Evolutionary conservation across 92 coral and sea anemone genomes (phyloP).

Genomic region (Palythoa caribaeorum): DNA sequence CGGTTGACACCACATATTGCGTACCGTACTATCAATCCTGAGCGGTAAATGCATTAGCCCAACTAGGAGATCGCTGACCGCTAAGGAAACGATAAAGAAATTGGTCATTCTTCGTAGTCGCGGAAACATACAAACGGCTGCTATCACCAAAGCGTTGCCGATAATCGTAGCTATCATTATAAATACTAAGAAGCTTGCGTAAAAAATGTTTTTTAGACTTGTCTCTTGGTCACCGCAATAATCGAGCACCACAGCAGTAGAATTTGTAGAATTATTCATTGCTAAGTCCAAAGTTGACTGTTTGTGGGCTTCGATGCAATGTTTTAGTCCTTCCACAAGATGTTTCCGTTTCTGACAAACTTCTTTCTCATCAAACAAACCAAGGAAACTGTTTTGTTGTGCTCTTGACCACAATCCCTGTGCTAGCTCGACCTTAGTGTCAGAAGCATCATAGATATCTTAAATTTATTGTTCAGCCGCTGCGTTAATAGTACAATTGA

Average conservation of each 20-base stretch:
- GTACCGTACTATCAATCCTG: slow-evolving; percentile 77
- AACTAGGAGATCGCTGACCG: slow-evolving; percentile 88
- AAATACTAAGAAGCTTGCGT: slow-evolving; percentile 79
- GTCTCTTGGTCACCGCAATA: slow-evolving; percentile 19
- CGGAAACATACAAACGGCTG: slow-evolving; percentile 81
- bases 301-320: background rate
- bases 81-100: slow-evolving; percentile 92
- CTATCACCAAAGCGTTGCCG: slow-evolving; percentile 92
- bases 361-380: slow-evolving; percentile 3
- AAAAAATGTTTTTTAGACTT: slow-evolving; percentile 10
- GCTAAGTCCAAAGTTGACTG: background rate
- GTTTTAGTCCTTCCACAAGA: background rate
- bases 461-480: slow-evolving; percentile 8
- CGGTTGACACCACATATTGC: slow-evolving; percentile 82
- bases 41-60: slow-evolving; percentile 83
- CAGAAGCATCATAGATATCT: background rate
- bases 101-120: slow-evolving; percentile 89
- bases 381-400: background rate
- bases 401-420: background rate
- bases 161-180: slow-evolving; percentile 85
- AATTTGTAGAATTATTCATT: slow-evolving; percentile 37
- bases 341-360: background rate
- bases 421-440: slow-evolving; percentile 26
- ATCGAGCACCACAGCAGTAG: background rate
- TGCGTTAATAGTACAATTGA: slow-evolving; percentile 28